Evolutionary conservation across 2,888 invertebrate species (phyloP).

Genomic region (Branchellion lobata): DNA sequence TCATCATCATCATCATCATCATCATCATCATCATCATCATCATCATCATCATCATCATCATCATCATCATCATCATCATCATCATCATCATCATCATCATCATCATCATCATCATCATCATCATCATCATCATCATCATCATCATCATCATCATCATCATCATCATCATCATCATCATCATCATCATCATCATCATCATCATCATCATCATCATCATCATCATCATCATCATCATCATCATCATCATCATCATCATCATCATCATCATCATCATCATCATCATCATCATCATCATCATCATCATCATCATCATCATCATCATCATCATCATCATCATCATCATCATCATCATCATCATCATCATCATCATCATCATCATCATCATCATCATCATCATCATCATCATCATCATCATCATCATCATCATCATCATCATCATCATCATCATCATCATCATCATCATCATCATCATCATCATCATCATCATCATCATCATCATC

Average conservation of each 20-base stretch:
- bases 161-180: not conserved
- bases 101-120: not conserved
- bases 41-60: not conserved
- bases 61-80: conserved; percentile 1
- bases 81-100: not conserved
- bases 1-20: conserved; percentile 15
- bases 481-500: not conserved
- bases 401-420: not conserved
- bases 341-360: not conserved
- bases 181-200: not conserved
- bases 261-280: conserved; percentile 19
- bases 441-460: conserved; percentile 13
- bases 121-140: not conserved
- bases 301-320: not conserved
- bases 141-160: not conserved
- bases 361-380: not conserved
- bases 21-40: not conserved
- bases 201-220: conserved; percentile 11
- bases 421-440: not conserved
- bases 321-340: conserved; percentile 19
- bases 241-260: not conserved
- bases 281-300: not conserved
- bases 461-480: not conserved
- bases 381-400: conserved; percentile 16
- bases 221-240: not conserved